Conservation (phyloP, 2,113 vertebrate species). For the Etheostoma spectabile region DNA sequence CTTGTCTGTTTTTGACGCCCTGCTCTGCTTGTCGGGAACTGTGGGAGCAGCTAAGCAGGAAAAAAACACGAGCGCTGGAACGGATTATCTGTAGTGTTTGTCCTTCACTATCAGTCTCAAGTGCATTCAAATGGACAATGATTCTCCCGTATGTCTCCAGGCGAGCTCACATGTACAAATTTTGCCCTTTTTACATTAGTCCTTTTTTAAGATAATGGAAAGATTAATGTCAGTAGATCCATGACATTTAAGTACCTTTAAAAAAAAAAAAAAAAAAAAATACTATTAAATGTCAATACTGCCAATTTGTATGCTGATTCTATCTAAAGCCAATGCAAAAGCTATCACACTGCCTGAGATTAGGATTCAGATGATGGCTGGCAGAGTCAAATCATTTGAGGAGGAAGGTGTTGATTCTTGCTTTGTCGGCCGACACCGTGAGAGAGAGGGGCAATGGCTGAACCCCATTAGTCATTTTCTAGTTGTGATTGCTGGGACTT, state of each 20-base stretch:
- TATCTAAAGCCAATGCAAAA: conserved; percentile 40
- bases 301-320: conserved; percentile 9
- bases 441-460: conserved; percentile 28
- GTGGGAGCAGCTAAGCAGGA: neutral
- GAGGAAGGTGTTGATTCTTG: conserved; percentile 47
- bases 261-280: too few relatives aligned
- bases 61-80: neutral
- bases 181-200: conserved; percentile 9
- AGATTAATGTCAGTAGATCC: conserved; percentile 45
- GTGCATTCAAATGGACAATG: conserved; percentile 43
- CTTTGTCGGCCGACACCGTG: conserved; percentile 40
- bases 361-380: conserved; percentile 42
- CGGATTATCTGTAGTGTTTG: conserved; percentile 40
- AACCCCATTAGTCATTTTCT: conserved; percentile 65
- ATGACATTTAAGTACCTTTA: conserved; percentile 55
- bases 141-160: conserved; percentile 31
- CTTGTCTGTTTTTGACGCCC: conserved; percentile 22
- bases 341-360: conserved; percentile 21
- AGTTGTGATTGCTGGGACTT: conserved; percentile 55
- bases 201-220: conserved; percentile 6
- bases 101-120: conserved; percentile 47
- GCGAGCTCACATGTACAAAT: conserved; percentile 8
- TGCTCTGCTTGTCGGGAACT: conserved; percentile 26
- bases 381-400: conserved; percentile 28
- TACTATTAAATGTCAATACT: conserved; percentile 62